Evolutionary conservation across 2,797 vertebrate species (phyloP), one percentile per base, ranked within the genome.

Genomic region (Falco naumanni): DNA sequence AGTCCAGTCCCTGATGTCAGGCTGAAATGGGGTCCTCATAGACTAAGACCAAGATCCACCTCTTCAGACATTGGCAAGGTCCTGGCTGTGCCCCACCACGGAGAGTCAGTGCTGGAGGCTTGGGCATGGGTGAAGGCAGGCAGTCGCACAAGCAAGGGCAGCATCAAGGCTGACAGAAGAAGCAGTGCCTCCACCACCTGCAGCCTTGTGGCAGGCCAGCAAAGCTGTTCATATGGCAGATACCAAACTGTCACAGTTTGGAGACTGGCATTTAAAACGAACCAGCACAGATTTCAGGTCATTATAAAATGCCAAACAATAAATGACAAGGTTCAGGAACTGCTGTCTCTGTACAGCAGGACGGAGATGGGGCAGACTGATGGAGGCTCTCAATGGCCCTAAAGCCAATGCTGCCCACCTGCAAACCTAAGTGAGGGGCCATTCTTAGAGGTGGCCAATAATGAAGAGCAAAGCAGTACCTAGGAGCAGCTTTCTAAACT

Each of bases 231-330:
- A 9, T 39, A 56, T 71, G 63, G 79, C 68, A 80, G 34, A 13
- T 61, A 70, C 43, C 2, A 2, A 92, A 86, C 61, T 37, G 57
- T 20, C 37, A 33, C 1, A 2, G 16, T 83, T 90, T 74, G 76
- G 56, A 92, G 29, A 79, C 17, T 89, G 78, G 87, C 68, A 85
- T 94, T 96, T 91, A 48, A 84, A 93, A 70, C 0, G 1, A 80
- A 94, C 37, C 28, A 8, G 10, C 6, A 43, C 25, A 77, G 53
- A 90, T 68, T 90, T 68, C 64, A 91, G 22, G 53, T 83, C 69
- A 51, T 83, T 84, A 93, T 25, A 68, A 91, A 95, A 95, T 84
- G 72, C n/a, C 78, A 93, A 69, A 45, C 45, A 89, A 84, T 47
- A 91, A 93, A 61, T 33, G 68, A 47, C 26, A 75, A 77, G 53